Evolutionary conservation across 2,888 invertebrate species (phyloP), one percentile per base, ranked within the genome.

Genomic region (Cenopis cana): DNA sequence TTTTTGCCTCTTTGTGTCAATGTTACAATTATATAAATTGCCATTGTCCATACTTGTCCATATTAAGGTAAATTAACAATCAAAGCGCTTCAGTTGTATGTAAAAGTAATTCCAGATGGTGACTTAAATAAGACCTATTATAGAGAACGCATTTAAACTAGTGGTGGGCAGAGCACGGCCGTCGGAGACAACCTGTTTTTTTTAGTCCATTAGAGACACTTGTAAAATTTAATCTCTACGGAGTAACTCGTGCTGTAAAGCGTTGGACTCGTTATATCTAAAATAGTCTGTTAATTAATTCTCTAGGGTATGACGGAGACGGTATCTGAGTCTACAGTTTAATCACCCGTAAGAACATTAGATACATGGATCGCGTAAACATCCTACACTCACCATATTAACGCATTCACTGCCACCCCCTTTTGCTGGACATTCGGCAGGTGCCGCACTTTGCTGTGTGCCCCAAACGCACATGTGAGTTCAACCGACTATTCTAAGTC

Each of bases 61-160:
- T 64, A 10, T 50, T 62, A 52, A 52, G 52, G 36, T 36, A 29
- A 49, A 49, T 29, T 36, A 38, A 33, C n/a, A 36, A 36, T 18
- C 36, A 62, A 52, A 52, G 20, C 36, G 62, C 62, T 52, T 64
- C 52, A 64, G 38, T 38, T 64, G 14, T 36, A 20, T 52, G 11
- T 38, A 64, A 5, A 20, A n/a, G n/a, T 52, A 52, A 52, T 62
- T 36, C 20, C 36, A 36, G n/a, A n/a, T 64, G 36, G 20, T 57
- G 50, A 38, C 59, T 67, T 50, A 33, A 36, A 36, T 50, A 36
- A 68, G 57, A 18, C 11, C 29, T 57, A 18, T 69, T 8, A 38
- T 64, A 52, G 56, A 69, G 52, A 52, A 57, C 57, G 69, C 69
- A 69, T 69, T 69, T 68, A 68, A 29, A 69, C n/a, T 20, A 59